Evolutionary conservation across 2,113 vertebrate genomes (phyloP), one percentile per base, ranked within the genome.

Genomic region (Takifugu flavidus): DNA sequence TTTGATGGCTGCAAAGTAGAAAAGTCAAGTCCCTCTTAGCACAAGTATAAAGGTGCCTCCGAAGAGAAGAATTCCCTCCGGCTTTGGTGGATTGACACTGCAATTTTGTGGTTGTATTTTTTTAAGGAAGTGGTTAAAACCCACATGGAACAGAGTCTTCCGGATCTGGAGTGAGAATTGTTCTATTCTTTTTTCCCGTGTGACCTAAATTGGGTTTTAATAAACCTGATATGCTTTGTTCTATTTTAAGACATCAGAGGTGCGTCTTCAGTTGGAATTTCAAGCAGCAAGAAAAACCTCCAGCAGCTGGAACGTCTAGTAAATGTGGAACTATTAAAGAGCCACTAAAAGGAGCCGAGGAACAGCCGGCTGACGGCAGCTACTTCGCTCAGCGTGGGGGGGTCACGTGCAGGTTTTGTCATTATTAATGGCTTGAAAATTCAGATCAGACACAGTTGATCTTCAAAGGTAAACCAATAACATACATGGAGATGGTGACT

Each of bases 11-110:
- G 14, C 13, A 47, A 47, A 47, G 71, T 34, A 60, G 63, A 71
- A 77, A 80, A 80, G 70, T 70, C 52, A 62, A 74, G 70, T 77
- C 61, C 61, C 67, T 59, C 42, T 73, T 29, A 60, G 72, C 63
- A 73, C 76, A 68, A 61, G 53, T 64, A 46, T 49, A 71, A 70
- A 62, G 50, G 59, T 67, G 10, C 60, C 44, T 20, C 4, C 66
- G 62, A 81, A 78, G n/a, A 44, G 34, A 45, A 49, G 13, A 26
- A 43, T 67, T 75, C 27, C 53, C 62, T 52, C 42, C 56, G 64
- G 59, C 13, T 11, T 13, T 50, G 6, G 46, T 27, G 39, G 39
- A 75, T 29, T 53, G 50, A 52, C 54, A 44, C 47, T 58, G 57
- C 56, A 56, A 63, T 74, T 72, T 77, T 56, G 12, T 39, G 28